These are phyloP conservation scores for Eueides isabella DNA, from an alignment of 1,140 invertebrate genomes.

Conservation along the genomic window DNA sequence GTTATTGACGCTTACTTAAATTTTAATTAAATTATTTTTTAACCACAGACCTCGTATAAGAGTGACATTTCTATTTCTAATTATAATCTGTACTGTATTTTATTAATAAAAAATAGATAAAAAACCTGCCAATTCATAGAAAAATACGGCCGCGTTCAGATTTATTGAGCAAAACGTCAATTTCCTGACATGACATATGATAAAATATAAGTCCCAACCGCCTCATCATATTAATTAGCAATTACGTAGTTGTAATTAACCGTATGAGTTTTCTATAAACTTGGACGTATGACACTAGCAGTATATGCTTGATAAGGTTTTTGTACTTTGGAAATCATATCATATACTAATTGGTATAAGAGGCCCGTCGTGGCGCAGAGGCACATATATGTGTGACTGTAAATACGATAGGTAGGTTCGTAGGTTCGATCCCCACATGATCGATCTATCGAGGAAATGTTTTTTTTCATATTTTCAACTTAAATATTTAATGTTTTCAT, in stretches of 20 bases:
- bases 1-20: not conserved
- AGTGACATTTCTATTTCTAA: not conserved
- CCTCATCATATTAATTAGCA: conserved; percentile 14
- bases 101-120: not conserved
- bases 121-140: not conserved
- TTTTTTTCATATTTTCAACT: too few relatives aligned
- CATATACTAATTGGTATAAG: too few relatives aligned
- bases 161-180: conserved; percentile 21
- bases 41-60: not conserved
- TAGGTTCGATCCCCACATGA: too few relatives aligned
- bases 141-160: not conserved
- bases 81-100: not conserved
- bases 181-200: conserved; percentile 28
- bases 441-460: too few relatives aligned
- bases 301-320: not conserved
- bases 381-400: too few relatives aligned
- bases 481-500: too few relatives aligned
- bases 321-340: not conserved
- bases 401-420: too few relatives aligned
- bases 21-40: conserved; percentile 10
- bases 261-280: not conserved
- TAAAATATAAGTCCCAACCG: conserved; percentile 13
- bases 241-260: conserved; percentile 9
- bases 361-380: too few relatives aligned
- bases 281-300: not conserved